phyloP scores from a whole-genome alignment of 2,113 vertebrate species.

The Colius striatus region DNA sequence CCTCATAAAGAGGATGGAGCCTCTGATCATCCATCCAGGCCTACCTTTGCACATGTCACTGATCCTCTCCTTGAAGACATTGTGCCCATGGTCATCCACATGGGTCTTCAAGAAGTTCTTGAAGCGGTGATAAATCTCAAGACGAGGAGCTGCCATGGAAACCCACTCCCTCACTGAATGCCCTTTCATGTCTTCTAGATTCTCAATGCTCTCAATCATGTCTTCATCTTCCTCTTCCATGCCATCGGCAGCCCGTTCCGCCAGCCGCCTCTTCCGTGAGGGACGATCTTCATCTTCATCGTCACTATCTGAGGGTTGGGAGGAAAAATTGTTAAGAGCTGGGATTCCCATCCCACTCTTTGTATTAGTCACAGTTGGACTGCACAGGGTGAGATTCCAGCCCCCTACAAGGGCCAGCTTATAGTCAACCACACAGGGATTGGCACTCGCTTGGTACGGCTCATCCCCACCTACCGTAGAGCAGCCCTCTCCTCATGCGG shows the following conservation, averaged over 20 bases:
- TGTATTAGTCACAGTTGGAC: neutral
- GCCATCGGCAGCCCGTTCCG: constrained; percentile 89
- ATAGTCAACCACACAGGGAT: neutral
- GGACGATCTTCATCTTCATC: constrained; percentile 94
- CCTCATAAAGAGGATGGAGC: neutral
- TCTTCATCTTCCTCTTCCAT: constrained; percentile 87
- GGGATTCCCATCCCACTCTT: neutral
- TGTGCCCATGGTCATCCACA: constrained; percentile 93
- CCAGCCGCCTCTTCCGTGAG: constrained; percentile 83
- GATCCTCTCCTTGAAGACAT: constrained; percentile 98
- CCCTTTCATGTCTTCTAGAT: constrained; percentile 98
- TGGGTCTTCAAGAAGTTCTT: constrained; percentile 97
- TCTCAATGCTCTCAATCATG: constrained; percentile 99
- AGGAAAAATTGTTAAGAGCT: neutral
- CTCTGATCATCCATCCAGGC: neutral
- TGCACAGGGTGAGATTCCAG: neutral
- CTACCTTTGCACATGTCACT: constrained; percentile 99
- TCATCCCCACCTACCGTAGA: constrained; percentile 76
- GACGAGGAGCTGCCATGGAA: constrained; percentile 91
- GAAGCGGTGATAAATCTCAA: constrained; percentile 98
- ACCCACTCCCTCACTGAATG: constrained; percentile 97
- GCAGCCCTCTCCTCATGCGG: constrained; percentile 87
- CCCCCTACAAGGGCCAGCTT: fast-evolving
- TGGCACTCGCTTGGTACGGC: neutral
- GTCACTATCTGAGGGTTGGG: constrained; percentile 84